Evolutionary conservation across 1,140 invertebrate genomes (phyloP), one percentile per base, ranked within the genome.

Genomic region (Dendroctonus valens): DNA sequence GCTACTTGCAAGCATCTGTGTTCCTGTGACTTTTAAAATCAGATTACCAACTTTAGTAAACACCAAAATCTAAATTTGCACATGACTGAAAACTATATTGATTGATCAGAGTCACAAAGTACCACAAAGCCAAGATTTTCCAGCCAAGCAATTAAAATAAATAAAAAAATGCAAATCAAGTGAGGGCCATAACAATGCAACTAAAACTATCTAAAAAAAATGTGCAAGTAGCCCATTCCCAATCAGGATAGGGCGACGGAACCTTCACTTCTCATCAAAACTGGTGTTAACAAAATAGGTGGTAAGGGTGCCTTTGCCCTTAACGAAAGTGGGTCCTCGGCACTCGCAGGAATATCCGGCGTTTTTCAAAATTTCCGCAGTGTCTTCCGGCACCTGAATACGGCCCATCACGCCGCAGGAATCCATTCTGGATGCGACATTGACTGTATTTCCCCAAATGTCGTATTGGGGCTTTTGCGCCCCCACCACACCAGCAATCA

Each of bases 381-480:
- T 93, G 66, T 94, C 91, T 74, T 94, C 91, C 0, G 94, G 96
- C 5, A 89, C 86, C 82, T 91, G 93, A 75, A 91, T 87, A 40
- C 86, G 83, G 37, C 93, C 92, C 84, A 95, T 92, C 69, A 91
- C 83, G 0, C 96, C 96, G 65, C 94, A 96, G 69, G 93, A 96
- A 77, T 98, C 96, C 96, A 98, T 98, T 39, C 96, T 81, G 7
- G 93, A 97, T 1, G 91, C 90, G 6, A 98, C 94, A 78, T 99
- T 98, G 0, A 98, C 96, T 0, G 96, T 96, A 79, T 98, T 98
- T 4, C 96, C 94, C 96, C 96, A 98, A 72, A 92, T 98, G 73
- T 98, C 97, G 80, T 98, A 98, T 74, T 98, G 95, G 0, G 96
- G 97, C 76, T 98, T 98, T 76, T 96, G 93, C 0, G 95, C 94